Evolutionary conservation across 2,888 invertebrate genomes (phyloP).

Genomic region (Adineta ricciae): DNA sequence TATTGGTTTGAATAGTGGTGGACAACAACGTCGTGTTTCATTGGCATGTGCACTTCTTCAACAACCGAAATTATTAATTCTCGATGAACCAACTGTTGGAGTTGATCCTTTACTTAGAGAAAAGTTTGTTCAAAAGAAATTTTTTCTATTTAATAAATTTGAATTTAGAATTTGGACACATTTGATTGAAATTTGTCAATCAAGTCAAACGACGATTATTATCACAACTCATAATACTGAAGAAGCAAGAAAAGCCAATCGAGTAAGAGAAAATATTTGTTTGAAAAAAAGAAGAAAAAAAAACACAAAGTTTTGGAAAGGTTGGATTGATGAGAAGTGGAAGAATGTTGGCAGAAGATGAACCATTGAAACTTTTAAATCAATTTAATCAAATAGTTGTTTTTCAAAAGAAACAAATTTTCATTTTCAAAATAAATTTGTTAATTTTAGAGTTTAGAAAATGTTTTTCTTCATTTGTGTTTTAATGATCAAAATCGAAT

Average conservation of each 20-base stretch:
- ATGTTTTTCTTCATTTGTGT: slow-evolving; percentile 75
- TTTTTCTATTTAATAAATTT: neutral
- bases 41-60: slow-evolving; percentile 84
- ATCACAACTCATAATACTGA: slow-evolving; percentile 92
- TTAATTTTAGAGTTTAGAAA: slow-evolving; percentile 60
- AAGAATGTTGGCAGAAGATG: slow-evolving; percentile 75
- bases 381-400: slow-evolving; percentile 38
- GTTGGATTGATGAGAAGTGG: slow-evolving; percentile 90
- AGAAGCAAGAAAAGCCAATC: slow-evolving; percentile 59
- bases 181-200: slow-evolving; percentile 75
- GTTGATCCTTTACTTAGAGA: slow-evolving; percentile 70
- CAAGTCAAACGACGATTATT: slow-evolving; percentile 80
- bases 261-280: neutral
- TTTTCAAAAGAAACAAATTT: neutral
- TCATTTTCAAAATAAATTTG: slow-evolving; percentile 21
- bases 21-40: slow-evolving; percentile 78
- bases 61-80: slow-evolving; percentile 76
- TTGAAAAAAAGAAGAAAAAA: slow-evolving; percentile 39
- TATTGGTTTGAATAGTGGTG: slow-evolving; percentile 60
- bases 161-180: slow-evolving; percentile 76
- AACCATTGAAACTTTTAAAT: slow-evolving; percentile 63
- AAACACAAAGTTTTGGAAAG: too few species aligned
- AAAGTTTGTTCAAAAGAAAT: slow-evolving; percentile 38
- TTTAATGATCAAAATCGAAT: slow-evolving; percentile 39
- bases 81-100: slow-evolving; percentile 84